These are phyloP conservation scores for Leucophora obtusa DNA, from an alignment of 2,888 invertebrate genomes.

Conservation along the genomic window DNA sequence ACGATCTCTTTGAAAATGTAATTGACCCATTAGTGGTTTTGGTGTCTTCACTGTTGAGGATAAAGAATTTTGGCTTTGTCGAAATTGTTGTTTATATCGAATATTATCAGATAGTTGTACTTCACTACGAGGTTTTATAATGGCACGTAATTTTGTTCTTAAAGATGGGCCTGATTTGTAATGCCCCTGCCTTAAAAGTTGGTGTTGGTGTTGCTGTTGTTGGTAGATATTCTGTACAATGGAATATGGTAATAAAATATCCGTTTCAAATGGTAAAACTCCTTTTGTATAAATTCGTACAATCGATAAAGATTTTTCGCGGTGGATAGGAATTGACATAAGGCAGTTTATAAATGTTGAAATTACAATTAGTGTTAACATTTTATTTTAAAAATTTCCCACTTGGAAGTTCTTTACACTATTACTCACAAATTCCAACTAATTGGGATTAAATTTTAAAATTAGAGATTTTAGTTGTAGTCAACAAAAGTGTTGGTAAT, in stretches of 20 bases:
- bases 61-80: slow-evolving; percentile 24
- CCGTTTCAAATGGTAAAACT: slow-evolving; percentile 34
- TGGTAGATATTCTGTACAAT: slow-evolving; percentile 43
- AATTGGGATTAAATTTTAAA: slow-evolving; percentile 22
- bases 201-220: slow-evolving; percentile 38
- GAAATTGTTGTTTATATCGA: not conserved
- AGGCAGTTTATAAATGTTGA: slow-evolving; percentile 4
- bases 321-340: not conserved
- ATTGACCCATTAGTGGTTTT: not conserved
- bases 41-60: not conserved
- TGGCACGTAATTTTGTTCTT: slow-evolving; percentile 14
- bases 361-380: not conserved
- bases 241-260: slow-evolving; percentile 46
- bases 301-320: not conserved
- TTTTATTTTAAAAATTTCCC: slow-evolving; percentile 1
- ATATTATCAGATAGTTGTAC: not conserved
- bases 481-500: not conserved
- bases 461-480: slow-evolving; percentile 17
- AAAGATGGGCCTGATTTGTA: not conserved
- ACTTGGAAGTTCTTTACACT: slow-evolving; percentile 41
- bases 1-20: slow-evolving; percentile 33
- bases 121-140: slow-evolving; percentile 4
- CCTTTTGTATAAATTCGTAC: slow-evolving; percentile 37
- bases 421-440: slow-evolving; percentile 32
- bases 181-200: not conserved